These are phyloP conservation scores for Zootermopsis nevadensis DNA, from an alignment of 2,888 invertebrate genomes.

Conservation along the genomic window DNA sequence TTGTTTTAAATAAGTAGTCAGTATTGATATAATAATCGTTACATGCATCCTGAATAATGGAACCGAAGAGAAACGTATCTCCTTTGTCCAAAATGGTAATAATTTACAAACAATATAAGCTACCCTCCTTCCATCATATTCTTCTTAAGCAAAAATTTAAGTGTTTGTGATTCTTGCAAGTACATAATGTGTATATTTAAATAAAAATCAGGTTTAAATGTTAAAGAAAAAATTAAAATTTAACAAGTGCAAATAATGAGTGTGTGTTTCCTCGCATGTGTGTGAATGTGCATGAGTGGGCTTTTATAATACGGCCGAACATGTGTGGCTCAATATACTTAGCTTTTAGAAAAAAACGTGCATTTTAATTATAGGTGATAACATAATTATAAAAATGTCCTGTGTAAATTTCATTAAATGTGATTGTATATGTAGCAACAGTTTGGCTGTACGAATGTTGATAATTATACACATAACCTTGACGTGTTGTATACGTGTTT, in stretches of 20 bases:
- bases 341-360: slow-evolving; percentile 32
- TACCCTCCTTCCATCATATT: neutral
- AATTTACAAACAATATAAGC: slow-evolving; percentile 5
- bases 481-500: neutral
- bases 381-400: slow-evolving; percentile 19
- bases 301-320: slow-evolving; percentile 17
- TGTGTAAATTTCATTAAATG: slow-evolving; percentile 38
- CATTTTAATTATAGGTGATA: slow-evolving; percentile 30
- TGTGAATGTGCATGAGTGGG: slow-evolving; percentile 17
- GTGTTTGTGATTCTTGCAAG: slow-evolving; percentile 41
- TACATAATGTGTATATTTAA: slow-evolving; percentile 34
- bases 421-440: slow-evolving; percentile 42
- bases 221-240: slow-evolving; percentile 24
- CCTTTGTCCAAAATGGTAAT: neutral
- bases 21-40: no score
- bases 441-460: slow-evolving; percentile 34
- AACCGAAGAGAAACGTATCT: neutral
- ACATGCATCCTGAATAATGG: neutral
- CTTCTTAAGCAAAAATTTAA: slow-evolving; percentile 12
- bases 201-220: slow-evolving; percentile 19
- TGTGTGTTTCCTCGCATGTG: slow-evolving; percentile 22
- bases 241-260: slow-evolving; percentile 33
- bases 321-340: slow-evolving; percentile 33
- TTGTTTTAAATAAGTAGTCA: no score
- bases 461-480: slow-evolving; percentile 21